Evolutionary conservation across 1,140 invertebrate genomes (phyloP).

Genomic region (Atta cephalotes): DNA sequence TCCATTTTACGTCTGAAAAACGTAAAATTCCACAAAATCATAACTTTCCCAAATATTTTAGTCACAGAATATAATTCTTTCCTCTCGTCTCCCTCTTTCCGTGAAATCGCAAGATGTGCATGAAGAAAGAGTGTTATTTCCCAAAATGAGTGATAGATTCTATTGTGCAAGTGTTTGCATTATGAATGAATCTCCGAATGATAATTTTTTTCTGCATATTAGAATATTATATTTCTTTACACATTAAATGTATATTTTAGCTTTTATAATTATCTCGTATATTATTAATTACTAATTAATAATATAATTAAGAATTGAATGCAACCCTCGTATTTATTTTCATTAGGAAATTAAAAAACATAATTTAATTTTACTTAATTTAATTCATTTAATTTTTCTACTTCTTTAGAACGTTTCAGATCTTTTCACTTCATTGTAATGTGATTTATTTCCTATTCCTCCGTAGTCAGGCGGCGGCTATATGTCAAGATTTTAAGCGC

Average conservation of each 20-base stretch:
- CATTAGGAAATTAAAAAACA: background rate
- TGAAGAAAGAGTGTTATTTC: slow-evolving; percentile 11
- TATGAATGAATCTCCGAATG: background rate
- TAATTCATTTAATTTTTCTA: background rate
- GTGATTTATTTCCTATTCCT: background rate
- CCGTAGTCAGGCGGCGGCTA: background rate
- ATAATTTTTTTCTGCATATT: background rate
- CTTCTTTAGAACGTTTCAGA: background rate
- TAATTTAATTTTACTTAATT: background rate
- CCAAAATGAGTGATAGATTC: slow-evolving; percentile 6
- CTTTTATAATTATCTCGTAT: background rate
- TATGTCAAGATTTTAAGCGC: background rate
- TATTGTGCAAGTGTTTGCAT: background rate
- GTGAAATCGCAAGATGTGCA: slow-evolving; percentile 42
- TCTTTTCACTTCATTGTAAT: background rate
- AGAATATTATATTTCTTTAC: background rate
- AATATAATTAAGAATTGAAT: background rate
- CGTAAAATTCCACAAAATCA: slow-evolving; percentile 24
- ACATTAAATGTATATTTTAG: background rate
- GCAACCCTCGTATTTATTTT: background rate
- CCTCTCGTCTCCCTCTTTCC: background rate
- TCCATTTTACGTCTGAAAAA: slow-evolving; percentile 18
- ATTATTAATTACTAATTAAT: background rate
- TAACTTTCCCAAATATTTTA: slow-evolving; percentile 26
- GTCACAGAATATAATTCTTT: slow-evolving; percentile 33